Evolutionary conservation across 2,888 invertebrate species (phyloP).

Genomic region (Cosmopolites sordidus): DNA sequence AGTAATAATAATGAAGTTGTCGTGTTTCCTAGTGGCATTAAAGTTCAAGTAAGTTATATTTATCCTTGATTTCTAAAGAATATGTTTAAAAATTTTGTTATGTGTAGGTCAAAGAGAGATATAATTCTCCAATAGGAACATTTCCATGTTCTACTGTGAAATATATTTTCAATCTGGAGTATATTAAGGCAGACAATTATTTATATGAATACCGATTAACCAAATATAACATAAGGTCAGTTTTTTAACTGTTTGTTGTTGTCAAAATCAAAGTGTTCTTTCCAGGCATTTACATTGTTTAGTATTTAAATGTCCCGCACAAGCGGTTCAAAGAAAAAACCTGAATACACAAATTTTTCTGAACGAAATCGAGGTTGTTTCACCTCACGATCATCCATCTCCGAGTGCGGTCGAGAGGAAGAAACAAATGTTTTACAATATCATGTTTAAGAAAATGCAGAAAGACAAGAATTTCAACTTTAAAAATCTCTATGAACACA

Average conservation of each 20-base stretch:
- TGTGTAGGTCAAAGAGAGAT: slow-evolving; percentile 28
- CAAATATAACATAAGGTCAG: slow-evolving; percentile 35
- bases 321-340: slow-evolving; percentile 31
- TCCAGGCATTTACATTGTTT: slow-evolving; percentile 39
- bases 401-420: slow-evolving; percentile 33
- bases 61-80: neutral
- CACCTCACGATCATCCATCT: slow-evolving; percentile 39
- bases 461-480: slow-evolving; percentile 42
- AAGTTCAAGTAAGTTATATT: slow-evolving; percentile 23
- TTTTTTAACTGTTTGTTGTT: too few relatives aligned
- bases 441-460: slow-evolving; percentile 41
- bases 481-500: slow-evolving; percentile 39
- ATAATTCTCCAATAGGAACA: slow-evolving; percentile 32
- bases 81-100: neutral
- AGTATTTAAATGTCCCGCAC: slow-evolving; percentile 33
- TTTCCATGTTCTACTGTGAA: slow-evolving; percentile 30
- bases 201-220: slow-evolving; percentile 40
- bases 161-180: slow-evolving; percentile 35
- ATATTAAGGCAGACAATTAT: slow-evolving; percentile 38
- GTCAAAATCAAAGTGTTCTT: too few relatives aligned
- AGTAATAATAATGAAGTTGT: slow-evolving; percentile 13
- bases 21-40: slow-evolving; percentile 26
- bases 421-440: slow-evolving; percentile 41
- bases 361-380: slow-evolving; percentile 30
- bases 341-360: slow-evolving; percentile 26